A percentile compares a stretch with the other conserved stretches of the same genome.
Evolutionary conservation across 2,888 invertebrate genomes (phyloP).

Genomic region (Anodontia alba): DNA sequence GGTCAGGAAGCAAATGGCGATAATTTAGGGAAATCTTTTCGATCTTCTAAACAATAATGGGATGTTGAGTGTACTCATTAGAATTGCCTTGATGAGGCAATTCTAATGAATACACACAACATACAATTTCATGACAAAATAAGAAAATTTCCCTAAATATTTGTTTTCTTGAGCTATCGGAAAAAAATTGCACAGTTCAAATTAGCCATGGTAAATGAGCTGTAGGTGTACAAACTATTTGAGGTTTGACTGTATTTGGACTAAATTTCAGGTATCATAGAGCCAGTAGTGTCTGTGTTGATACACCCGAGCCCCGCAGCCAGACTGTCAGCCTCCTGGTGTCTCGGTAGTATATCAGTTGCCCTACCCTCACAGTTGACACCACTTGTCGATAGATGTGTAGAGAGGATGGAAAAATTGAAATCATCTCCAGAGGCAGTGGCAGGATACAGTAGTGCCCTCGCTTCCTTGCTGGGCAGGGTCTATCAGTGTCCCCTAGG

Average conservation of each 20-base stretch:
- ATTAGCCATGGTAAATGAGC: too few relatives aligned
- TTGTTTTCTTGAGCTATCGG: too few relatives aligned
- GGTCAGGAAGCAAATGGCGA: too few relatives aligned
- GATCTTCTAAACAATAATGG: too few relatives aligned
- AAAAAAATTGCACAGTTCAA: too few relatives aligned
- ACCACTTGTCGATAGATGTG: conserved; percentile 92
- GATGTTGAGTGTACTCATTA: too few relatives aligned
- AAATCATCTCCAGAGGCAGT: conserved; percentile 91
- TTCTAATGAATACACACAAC: not conserved
- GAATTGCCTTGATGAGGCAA: not conserved
- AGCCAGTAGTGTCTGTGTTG: conserved; percentile 92
- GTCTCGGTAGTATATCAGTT: conserved; percentile 94
- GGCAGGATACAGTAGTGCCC: conserved; percentile 94
- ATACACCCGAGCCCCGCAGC: conserved; percentile 98
- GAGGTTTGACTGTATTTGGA: not conserved
- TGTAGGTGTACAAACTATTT: too few relatives aligned
- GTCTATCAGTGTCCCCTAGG: conserved; percentile 90
- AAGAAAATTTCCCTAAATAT: too few relatives aligned
- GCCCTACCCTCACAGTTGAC: conserved; percentile 98
- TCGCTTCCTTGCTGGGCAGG: conserved; percentile 95
- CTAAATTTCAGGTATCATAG: conserved; percentile 88
- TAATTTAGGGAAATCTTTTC: too few relatives aligned
- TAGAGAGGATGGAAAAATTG: conserved; percentile 87
- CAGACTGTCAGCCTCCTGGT: conserved; percentile 97
- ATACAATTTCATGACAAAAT: not conserved